Percentiles rank a stretch among this genome's conserved stretches.
Evolutionary conservation across 2,888 invertebrate species (phyloP).

Genomic region (Andrena trimmerana): DNA sequence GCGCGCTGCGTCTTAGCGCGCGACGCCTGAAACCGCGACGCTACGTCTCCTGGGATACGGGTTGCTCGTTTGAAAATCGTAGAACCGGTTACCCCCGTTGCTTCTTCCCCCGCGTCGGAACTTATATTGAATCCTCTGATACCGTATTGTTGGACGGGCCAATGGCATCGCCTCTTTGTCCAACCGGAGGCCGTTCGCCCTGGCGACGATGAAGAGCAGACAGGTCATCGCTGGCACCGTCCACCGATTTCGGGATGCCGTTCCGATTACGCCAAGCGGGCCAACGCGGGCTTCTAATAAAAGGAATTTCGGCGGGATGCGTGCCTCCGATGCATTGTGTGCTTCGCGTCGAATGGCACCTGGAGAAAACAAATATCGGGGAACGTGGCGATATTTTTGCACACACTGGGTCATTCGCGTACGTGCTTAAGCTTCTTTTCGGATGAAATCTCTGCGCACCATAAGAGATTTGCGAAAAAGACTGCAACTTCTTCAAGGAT

Average conservation of each 20-base stretch:
- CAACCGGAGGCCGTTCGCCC: conserved; percentile 53
- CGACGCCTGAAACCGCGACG: not conserved
- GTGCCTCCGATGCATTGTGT: not conserved
- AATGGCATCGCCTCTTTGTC: conserved; percentile 60
- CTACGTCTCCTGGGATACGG: conserved; percentile 12
- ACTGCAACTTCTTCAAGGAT: too few species aligned
- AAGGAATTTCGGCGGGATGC: conserved; percentile 42
- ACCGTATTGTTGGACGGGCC: conserved; percentile 58
- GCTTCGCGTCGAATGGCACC: not conserved
- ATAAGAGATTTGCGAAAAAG: too few species aligned
- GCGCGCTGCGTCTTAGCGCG: conserved; percentile 15
- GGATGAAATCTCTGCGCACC: too few species aligned
- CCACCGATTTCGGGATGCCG: conserved; percentile 42
- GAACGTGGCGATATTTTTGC: too few species aligned
- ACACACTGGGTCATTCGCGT: too few species aligned
- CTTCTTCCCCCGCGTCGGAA: conserved; percentile 30
- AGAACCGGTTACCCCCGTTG: conserved; percentile 61
- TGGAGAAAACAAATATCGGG: too few species aligned
- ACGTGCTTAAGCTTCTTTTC: too few species aligned
- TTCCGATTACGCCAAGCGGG: conserved; percentile 50
- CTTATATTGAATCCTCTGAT: conserved; percentile 62
- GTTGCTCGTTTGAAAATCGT: conserved; percentile 65
- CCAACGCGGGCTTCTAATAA: conserved; percentile 18
- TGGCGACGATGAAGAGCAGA: conserved; percentile 19
- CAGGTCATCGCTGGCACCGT: conserved; percentile 53